Percentiles rank a stretch among this genome's conserved stretches.
Conservation (phyloP, 2,113 vertebrate species). For the Lophius piscatorius region DNA sequence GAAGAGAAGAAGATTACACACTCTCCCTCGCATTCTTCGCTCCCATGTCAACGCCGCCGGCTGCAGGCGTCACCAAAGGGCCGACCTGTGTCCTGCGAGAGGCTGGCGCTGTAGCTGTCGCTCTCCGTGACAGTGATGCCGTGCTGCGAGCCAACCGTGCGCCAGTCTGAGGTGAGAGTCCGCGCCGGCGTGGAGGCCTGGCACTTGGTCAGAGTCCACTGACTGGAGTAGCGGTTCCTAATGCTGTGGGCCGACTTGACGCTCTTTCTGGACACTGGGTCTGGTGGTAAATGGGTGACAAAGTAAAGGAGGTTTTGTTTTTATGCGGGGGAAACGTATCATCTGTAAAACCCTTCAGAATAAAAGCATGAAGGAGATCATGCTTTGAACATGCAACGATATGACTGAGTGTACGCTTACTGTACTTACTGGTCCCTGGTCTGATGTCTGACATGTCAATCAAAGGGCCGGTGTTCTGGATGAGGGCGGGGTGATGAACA, state of each 20-base stretch:
- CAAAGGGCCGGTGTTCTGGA: constrained; percentile 97
- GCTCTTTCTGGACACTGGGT: constrained; percentile 95
- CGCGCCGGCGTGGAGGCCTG: constrained; percentile 95
- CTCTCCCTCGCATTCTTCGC: background rate
- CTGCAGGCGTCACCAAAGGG: constrained; percentile 34
- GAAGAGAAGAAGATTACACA: background rate
- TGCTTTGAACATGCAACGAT: background rate
- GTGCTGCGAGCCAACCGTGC: constrained; percentile 95
- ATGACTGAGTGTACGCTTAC: background rate
- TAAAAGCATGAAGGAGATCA: background rate
- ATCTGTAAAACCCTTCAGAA: no score
- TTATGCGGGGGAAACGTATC: no score
- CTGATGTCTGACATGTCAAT: constrained; percentile 99
- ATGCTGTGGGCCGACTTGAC: constrained; percentile 96
- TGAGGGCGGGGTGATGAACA: constrained; percentile 94
- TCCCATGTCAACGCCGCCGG: constrained; percentile 22
- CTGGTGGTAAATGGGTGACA: constrained; percentile 67
- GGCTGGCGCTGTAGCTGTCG: constrained; percentile 98
- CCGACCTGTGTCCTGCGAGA: constrained; percentile 97
- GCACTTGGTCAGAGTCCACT: constrained; percentile 98
- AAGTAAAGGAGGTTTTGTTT: background rate
- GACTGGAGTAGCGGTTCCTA: constrained; percentile 96
- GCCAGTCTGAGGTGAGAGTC: constrained; percentile 96
- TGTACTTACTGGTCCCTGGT: constrained; percentile 93
- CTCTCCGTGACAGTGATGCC: constrained; percentile 98